Evolutionary conservation across 2,113 vertebrate species (phyloP).

Genomic region (Triplophysa dalaica): DNA sequence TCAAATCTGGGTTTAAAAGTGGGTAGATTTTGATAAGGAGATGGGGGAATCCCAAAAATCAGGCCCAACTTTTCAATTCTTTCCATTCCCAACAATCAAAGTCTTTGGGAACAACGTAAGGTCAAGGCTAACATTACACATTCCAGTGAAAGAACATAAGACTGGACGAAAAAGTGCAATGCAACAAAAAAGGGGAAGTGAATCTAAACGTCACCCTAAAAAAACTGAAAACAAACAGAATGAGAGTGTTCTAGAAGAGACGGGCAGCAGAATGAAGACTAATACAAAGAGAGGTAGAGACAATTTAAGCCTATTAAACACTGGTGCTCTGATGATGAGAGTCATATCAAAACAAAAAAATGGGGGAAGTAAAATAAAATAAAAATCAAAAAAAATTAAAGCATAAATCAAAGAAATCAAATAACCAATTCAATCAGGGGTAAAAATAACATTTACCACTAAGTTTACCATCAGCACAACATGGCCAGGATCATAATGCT

Average conservation of each 20-base stretch:
- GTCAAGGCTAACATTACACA: slow-evolving; percentile 90
- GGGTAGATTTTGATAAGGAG: neutral
- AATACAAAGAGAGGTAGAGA: slow-evolving; percentile 87
- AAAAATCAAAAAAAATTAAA: slow-evolving; percentile 60
- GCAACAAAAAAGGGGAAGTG: slow-evolving; percentile 82
- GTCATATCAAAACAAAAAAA: slow-evolving; percentile 71
- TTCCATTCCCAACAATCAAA: slow-evolving; percentile 72
- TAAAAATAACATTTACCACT: slow-evolving; percentile 99
- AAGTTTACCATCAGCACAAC: slow-evolving; percentile 99
- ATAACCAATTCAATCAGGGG: slow-evolving; percentile 84
- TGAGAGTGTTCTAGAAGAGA: slow-evolving; percentile 71
- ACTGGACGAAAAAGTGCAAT: slow-evolving; percentile 89
- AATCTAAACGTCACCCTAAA: slow-evolving; percentile 66
- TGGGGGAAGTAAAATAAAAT: slow-evolving; percentile 48
- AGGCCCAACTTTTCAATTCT: slow-evolving; percentile 73
- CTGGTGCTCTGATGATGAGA: slow-evolving; percentile 99
- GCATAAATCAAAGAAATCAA: slow-evolving; percentile 64
- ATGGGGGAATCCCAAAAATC: slow-evolving; percentile 71
- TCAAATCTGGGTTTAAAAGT: too few relatives aligned
- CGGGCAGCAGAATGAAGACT: slow-evolving; percentile 99
- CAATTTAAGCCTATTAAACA: slow-evolving; percentile 90
- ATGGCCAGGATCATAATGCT: slow-evolving; percentile 99
- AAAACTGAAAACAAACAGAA: slow-evolving; percentile 81
- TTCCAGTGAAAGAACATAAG: slow-evolving; percentile 85
- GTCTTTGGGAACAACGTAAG: slow-evolving; percentile 79